Evolutionary conservation across 1,140 invertebrate species (phyloP).

Genomic region (Drosophila trapezifrons): DNA sequence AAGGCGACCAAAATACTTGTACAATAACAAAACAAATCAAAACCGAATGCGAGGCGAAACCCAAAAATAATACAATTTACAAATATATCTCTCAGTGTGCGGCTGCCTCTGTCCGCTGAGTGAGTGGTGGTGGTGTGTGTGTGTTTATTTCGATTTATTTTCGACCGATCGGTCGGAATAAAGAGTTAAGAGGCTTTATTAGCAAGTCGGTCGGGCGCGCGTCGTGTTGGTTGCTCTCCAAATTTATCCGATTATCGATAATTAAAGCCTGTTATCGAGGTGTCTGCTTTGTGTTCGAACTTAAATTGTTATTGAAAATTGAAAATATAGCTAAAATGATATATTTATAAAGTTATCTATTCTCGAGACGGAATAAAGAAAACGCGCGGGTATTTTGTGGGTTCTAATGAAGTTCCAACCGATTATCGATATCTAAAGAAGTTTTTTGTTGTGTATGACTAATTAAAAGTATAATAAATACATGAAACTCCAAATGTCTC

Average conservation of each 20-base stretch:
- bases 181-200: conserved; percentile 71
- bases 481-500: background rate
- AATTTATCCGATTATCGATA: conserved; percentile 21
- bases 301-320: background rate
- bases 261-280: conserved; percentile 3
- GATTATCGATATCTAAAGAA: background rate
- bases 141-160: conserved; percentile 69
- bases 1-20: conserved; percentile 59
- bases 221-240: conserved; percentile 8
- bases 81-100: conserved; percentile 69
- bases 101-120: conserved; percentile 5
- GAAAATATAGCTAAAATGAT: too few species aligned
- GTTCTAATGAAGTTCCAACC: background rate
- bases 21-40: conserved; percentile 62
- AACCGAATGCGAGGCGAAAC: conserved; percentile 59
- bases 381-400: background rate
- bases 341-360: background rate
- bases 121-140: conserved; percentile 6
- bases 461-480: background rate
- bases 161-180: conserved; percentile 63
- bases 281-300: background rate
- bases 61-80: conserved; percentile 73
- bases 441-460: background rate
- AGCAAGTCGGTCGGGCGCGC: conserved; percentile 52
- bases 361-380: too few species aligned